These are phyloP conservation scores for Scolopax rusticola DNA, from an alignment of 2,797 vertebrate genomes.

Conservation along the genomic window DNA sequence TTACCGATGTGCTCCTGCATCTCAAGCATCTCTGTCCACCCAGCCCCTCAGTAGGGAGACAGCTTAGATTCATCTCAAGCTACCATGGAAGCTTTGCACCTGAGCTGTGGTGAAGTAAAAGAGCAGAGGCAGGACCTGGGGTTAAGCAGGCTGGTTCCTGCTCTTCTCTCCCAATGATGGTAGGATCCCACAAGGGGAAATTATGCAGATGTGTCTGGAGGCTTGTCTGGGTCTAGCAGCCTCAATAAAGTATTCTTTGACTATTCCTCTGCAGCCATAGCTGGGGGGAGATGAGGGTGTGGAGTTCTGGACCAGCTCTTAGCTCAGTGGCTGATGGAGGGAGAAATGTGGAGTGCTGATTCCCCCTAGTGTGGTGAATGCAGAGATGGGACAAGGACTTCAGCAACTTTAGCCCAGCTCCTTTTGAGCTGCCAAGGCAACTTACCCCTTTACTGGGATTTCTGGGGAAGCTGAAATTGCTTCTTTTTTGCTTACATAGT, in stretches of 20 bases:
- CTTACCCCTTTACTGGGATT: rapidly evolving
- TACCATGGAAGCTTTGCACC: not conserved
- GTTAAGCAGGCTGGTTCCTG: not conserved
- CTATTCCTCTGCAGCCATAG: not conserved
- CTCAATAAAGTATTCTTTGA: not conserved
- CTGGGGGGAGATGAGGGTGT: rapidly evolving
- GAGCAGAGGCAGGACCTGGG: not conserved
- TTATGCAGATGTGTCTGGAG: not conserved
- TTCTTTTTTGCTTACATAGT: rapidly evolving
- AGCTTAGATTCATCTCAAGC: not conserved
- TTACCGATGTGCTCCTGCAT: rapidly evolving
- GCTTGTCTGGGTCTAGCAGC: not conserved
- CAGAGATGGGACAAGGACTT: not conserved
- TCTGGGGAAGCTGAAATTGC: not conserved
- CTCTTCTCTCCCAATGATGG: rapidly evolving
- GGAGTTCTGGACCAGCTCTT: not conserved
- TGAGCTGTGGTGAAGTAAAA: not conserved
- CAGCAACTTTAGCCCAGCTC: not conserved
- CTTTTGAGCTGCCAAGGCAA: rapidly evolving
- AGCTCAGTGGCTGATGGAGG: not conserved
- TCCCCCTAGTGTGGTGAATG: constrained; percentile 59
- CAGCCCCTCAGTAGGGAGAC: rapidly evolving
- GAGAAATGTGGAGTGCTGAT: constrained; percentile 33
- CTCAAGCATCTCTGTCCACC: rapidly evolving
- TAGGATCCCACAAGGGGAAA: rapidly evolving